Percentiles rank a stretch among this genome's conserved stretches.
These are phyloP conservation scores for Rhea pennata DNA, from an alignment of 2,113 vertebrate genomes.

Conservation along the genomic window DNA sequence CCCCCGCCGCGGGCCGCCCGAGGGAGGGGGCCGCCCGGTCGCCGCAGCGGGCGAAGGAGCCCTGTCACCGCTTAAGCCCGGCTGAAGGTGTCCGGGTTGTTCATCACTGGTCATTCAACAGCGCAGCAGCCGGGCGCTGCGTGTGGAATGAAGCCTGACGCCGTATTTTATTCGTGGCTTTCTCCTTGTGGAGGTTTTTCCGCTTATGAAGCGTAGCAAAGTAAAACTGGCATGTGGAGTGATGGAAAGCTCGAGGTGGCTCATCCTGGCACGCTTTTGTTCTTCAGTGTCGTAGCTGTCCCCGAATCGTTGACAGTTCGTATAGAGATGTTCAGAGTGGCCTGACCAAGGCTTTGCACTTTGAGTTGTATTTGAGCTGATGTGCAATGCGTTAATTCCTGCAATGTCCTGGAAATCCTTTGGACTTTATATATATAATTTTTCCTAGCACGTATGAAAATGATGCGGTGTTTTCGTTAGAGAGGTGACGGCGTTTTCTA, in stretches of 20 bases:
- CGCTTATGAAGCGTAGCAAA: background rate
- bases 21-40: conserved; percentile 90
- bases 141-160: conserved; percentile 69
- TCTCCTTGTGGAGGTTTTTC: background rate
- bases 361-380: background rate
- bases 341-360: background rate
- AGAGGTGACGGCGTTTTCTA: background rate
- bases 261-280: background rate
- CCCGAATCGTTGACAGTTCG: background rate
- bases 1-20: conserved; percentile 78
- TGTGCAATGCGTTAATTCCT: conserved; percentile 5
- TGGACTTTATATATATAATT: background rate
- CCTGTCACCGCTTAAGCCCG: conserved; percentile 86
- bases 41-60: conserved; percentile 90
- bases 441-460: background rate
- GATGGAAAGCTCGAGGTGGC: background rate
- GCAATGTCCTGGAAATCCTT: background rate
- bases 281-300: background rate
- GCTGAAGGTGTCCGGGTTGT: conserved; percentile 82
- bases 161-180: conserved; percentile 23
- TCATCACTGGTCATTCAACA: conserved; percentile 83
- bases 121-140: conserved; percentile 72
- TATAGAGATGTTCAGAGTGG: background rate
- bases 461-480: background rate
- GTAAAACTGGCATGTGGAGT: background rate